Evolutionary conservation across 2,888 invertebrate genomes (phyloP), one percentile per base, ranked within the genome.

Genomic region (Hydroisotoma schaefferi): DNA sequence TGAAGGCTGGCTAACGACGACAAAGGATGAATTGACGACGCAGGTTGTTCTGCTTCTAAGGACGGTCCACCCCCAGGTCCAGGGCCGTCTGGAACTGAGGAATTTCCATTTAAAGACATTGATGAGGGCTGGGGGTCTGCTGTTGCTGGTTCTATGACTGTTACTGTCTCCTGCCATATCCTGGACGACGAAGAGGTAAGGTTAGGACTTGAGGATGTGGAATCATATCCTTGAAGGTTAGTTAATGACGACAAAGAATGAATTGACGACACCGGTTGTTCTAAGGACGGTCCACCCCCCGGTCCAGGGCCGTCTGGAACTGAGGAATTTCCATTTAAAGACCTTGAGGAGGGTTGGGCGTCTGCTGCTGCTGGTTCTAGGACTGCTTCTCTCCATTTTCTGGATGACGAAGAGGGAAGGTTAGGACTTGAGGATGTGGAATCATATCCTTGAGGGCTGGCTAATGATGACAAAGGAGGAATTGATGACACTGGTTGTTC

Each of bases 351-450:
- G 22, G 26, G 46, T 25, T n/a, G 26, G 18, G 47, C 26, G 46
- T 54, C 48, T 54, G 67, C 51, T n/a, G n/a, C n/a, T n/a, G n/a
- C n/a, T 58, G 76, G 76, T 73, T 73, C 87, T 75, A 88, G 81
- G 73, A 94, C 85, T 79, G 90, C 85, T 79, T 88, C 88, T 74
- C 94, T 86, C 95, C 95, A 95, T 79, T 87, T 84, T 66, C 56
- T 61, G 59, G 63, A 61, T 51, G 65, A 57, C 33, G 49, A 44
- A 23, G 54, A 18, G 33, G 25, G 8, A 38, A 63, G 57, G 18
- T 59, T 59, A 23, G 63, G 63, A 55, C 63, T 63, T 46, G 63
- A 63, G 26, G 63, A 60, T 12, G 57, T 53, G 37, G 63, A 63
- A 12, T 59, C 60, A 37, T 55, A 64, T 40, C 20, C n/a, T 46